phyloP scores from a whole-genome alignment of 2,797 vertebrate species.

The Arnoldichthys spilopterus region DNA sequence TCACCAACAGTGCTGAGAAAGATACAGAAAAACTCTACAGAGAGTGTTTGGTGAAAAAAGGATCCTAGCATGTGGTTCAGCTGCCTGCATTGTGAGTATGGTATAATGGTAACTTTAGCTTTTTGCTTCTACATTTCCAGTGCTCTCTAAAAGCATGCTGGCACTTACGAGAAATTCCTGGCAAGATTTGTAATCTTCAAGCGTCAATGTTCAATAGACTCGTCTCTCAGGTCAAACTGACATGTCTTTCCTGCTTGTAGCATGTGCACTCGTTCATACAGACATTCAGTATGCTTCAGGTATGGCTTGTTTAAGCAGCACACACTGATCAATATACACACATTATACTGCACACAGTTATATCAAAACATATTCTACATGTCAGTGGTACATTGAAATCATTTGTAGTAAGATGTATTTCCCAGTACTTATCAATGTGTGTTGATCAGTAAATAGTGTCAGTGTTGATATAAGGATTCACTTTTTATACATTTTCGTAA shows the following conservation, averaged over 20 bases:
- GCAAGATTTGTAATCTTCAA: not conserved
- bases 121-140: not conserved
- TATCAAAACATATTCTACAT: no score
- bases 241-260: not conserved
- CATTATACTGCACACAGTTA: no score
- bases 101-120: not conserved
- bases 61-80: not conserved
- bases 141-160: not conserved
- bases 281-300: not conserved
- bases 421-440: no score
- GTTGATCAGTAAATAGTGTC: no score
- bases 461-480: no score
- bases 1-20: not conserved
- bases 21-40: not conserved
- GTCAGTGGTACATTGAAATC: no score
- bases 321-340: no score
- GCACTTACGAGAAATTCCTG: not conserved
- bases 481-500: no score
- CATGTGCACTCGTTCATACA: no score
- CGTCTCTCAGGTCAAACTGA: not conserved
- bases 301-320: not conserved
- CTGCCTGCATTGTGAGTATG: not conserved
- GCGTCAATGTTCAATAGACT: not conserved
- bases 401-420: no score
- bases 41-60: not conserved